Base-by-base conservation (phyloP, 2,113 vertebrate species). In the Prunella fulvescens region DNA sequence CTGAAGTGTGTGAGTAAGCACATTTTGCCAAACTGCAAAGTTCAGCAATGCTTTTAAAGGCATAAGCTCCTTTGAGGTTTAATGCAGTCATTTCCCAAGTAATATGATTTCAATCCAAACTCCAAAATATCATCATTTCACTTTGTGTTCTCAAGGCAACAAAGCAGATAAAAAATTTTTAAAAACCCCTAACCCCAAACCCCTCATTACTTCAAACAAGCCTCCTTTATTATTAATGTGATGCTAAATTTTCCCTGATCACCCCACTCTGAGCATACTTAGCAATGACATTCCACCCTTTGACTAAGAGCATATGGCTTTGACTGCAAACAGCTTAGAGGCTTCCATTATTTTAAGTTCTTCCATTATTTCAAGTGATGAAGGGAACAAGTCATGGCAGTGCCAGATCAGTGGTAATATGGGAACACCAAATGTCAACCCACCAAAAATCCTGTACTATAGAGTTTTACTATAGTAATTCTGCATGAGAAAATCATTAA, bases 11-110 rank as follows among this genome's bases (percentile, higher is more conserved):
- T 86, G 73, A 83, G 80, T 87, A 89, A 94, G 91, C 87, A 57
- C 12, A 92, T 95, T 92, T 89, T 92, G 71, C 62, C 45, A 80
- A 96, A 95, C 57, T 94, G 86, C 89, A 76, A 80, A 87, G 53
- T 72, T 96, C 77, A 96, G 92, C 84, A 93, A 80, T 82, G 54
- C 3, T 3, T 91, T 79, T 81, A 86, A 95, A 92, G 35, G 81
- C 57, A 87, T 84, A 76, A 94, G 45, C 15, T 92, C 91, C 94
- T 95, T 65, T 84, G 96, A 85, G 81, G 88, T 93, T 94, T 92
- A 86, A 71, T 73, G 66, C 45, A 90, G 56, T 40, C 72, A 67
- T 86, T 87, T 84, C 42, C 54, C 53, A 78, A 81, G 69, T 10
- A 85, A 51, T 12, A 24, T 19, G 50, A 70, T 39, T 91, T 92